These are phyloP conservation scores for Microcaecilia unicolor DNA, from an alignment of 2,797 vertebrate species.

Conservation along the genomic window DNA sequence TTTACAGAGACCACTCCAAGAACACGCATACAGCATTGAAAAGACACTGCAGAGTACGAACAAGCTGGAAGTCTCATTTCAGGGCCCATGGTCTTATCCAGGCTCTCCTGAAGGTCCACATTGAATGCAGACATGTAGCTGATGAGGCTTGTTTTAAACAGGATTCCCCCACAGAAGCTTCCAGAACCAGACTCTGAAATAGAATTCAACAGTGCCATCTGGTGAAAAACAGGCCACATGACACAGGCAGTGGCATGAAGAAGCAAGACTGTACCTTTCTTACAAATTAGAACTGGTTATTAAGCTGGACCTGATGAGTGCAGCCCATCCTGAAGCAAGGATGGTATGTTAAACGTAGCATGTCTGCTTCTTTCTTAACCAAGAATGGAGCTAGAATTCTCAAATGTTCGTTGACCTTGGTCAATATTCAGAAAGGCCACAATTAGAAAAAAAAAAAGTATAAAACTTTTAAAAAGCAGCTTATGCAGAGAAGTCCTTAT, in stretches of 20 bases:
- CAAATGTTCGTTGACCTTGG: too few relatives aligned
- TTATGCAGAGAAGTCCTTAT: too few relatives aligned
- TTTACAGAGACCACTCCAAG: conserved; percentile 4
- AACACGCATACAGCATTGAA: neutral
- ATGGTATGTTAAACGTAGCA: too few relatives aligned
- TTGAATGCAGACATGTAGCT: conserved; percentile 29
- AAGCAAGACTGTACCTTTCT: too few relatives aligned
- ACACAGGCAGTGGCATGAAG: conserved; percentile 7
- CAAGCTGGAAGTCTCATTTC: neutral
- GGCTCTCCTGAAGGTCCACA: conserved; percentile 26
- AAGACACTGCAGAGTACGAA: conserved; percentile 2
- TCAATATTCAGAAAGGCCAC: too few relatives aligned
- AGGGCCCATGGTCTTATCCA: conserved; percentile 14
- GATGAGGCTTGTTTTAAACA: conserved; percentile 36
- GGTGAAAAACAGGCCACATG: conserved; percentile 54
- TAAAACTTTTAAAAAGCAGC: too few relatives aligned
- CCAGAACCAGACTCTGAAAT: conserved; percentile 57
- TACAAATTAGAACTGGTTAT: too few relatives aligned
- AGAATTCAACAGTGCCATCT: conserved; percentile 75
- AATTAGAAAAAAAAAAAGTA: too few relatives aligned
- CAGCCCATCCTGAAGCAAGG: too few relatives aligned
- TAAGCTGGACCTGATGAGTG: too few relatives aligned
- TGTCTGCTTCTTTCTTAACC: too few relatives aligned
- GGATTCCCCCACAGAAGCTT: conserved; percentile 56
- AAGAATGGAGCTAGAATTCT: too few relatives aligned